Base-by-base conservation (phyloP, 2,113 vertebrate genomes). In the Leucoraja erinaceus region DNA sequence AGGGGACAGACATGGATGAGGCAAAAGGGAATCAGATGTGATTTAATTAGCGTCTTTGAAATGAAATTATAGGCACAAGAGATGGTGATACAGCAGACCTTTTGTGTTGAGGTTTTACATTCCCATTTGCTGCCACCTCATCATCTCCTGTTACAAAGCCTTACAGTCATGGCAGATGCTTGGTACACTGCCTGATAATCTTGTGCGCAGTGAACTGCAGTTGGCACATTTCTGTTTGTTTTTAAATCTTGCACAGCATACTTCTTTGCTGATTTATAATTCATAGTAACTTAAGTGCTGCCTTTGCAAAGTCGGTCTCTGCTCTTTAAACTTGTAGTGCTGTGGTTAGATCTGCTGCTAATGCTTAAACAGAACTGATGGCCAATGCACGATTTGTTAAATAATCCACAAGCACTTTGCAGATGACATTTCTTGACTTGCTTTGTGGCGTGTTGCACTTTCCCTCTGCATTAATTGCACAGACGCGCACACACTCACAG, bases 1-100 rank as follows among this genome's bases (percentile, higher is more conserved):
- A 95, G 97, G 97, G 96, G 0, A 95, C 38, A 93, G 93, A 95
- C 95, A 93, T 72, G 38, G 66, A 91, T 33, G 70, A 91, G 90
- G 90, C 90, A 91, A 72, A 72, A 25, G 90, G 90, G 90, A 91
- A 91, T 91, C 90, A 74, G 90, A 91, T 72, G 90, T 91, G 90
- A 91, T 91, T 91, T 91, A 91, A 91, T 91, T 91, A 91, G 47
- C 90, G 68, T 90, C 88, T 91, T 91, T 91, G 90, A 91, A 91
- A 91, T 91, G 90, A 91, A 91, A 91, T 91, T 91, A 91, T 72
- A 91, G 66, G 54, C 90, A 91, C 68, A 38, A 68, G 90, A 91
- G 70, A 91, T 91, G 90, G 90, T 70, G 90, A 91, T 91, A 91
- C 72, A 54, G 18, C 90, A 91, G 90, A 72, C 90, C 90, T 91